Evolutionary conservation across 2,113 vertebrate genomes (phyloP), one percentile per base, ranked within the genome.

Genomic region (Lipophrys pholis): DNA sequence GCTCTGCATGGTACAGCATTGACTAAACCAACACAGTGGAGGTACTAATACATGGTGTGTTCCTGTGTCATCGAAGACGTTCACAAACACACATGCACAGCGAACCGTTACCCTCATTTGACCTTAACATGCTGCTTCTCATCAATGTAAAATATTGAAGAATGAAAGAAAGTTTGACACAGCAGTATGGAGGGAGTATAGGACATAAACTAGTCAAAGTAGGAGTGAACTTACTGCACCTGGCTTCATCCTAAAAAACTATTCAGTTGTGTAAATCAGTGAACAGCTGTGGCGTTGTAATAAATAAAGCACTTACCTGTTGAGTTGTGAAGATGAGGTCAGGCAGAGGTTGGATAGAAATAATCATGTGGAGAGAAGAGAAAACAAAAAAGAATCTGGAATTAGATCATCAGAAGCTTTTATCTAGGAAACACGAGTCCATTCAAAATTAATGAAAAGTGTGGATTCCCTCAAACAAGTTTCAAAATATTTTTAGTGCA

Each of bases 301-400:
- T 30, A 30, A 30, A 30, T 30, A 30, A 30, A 30, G 21, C 36
- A 90, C 89, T 92, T 92, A 92, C 90, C 90, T 92, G 69, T 70
- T 69, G 54, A 76, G 64, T 53, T 78, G 56, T 5, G 16, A 0
- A 56, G 36, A 7, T 14, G 53, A 50, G 42, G 49, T 71, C 35
- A 49, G 0, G 30, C 1, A 72, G 59, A 16, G 17, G 57, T 73
- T 16, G 5, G 15, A 57, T 1, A 49, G 57, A 48, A 21, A 41
- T 16, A 53, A 51, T 17, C 75, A 80, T 82, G 80, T 50, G 60
- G 61, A 91, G 57, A 87, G 55, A 78, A 84, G 55, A 81, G 7
- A 11, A 67, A 55, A n/a, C n/a, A 78, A n/a, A 51, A 78, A 14
- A 58, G 38, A 39, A 16, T 2, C 39, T 38, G 1, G 40, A 35